These are phyloP conservation scores for Hypotaenidia philippensis DNA, from an alignment of 2,797 vertebrate genomes.

Conservation along the genomic window DNA sequence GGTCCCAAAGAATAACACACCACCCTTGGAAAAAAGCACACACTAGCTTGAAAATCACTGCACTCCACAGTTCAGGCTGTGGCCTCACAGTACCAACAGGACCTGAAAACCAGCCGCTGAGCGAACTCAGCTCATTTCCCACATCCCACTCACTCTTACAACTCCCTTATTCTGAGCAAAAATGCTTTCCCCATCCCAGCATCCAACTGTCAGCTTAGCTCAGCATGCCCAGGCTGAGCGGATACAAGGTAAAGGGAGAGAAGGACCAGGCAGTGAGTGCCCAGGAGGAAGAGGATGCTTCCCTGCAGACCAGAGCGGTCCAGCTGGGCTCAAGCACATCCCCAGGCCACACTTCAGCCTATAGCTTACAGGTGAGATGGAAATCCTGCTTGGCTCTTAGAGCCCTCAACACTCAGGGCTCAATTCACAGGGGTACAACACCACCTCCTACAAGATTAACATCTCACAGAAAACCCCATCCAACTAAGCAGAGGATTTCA, in stretches of 20 bases:
- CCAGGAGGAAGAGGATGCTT: neutral
- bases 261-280: neutral
- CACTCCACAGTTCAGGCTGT: too few species aligned
- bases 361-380: accelerated
- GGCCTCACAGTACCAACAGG: neutral
- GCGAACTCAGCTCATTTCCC: neutral
- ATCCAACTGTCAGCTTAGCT: too few species aligned
- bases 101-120: neutral
- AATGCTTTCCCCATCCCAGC: neutral
- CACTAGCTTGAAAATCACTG: neutral
- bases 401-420: neutral
- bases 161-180: neutral
- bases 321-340: neutral
- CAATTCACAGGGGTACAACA: accelerated
- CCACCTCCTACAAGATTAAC: neutral
- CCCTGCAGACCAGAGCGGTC: too few species aligned
- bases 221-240: accelerated
- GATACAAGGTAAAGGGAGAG: too few species aligned
- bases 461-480: neutral
- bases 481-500: too few species aligned
- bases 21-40: neutral
- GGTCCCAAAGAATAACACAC: neutral
- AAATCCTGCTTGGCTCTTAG: neutral
- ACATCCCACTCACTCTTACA: neutral
- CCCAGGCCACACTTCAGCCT: neutral